Conservation (phyloP, 2,797 vertebrate genomes). For the Crossoptilon crossoptilon region DNA sequence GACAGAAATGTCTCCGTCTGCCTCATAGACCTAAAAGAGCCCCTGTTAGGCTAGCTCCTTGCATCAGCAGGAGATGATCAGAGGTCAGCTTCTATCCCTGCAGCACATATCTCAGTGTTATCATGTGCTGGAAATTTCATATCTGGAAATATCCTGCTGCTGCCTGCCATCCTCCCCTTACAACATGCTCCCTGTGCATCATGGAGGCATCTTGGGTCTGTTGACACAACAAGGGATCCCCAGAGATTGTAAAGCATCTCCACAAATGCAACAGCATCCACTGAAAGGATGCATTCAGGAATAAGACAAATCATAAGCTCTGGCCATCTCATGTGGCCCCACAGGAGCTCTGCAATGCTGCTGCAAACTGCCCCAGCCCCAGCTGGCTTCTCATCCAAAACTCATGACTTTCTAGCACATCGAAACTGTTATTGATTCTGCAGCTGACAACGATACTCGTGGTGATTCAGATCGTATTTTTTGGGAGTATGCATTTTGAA, state of each 20-base stretch:
- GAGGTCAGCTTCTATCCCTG: background rate
- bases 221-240: background rate
- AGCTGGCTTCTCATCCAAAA: background rate
- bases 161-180: background rate
- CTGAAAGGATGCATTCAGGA: background rate
- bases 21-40: background rate
- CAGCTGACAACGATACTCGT: background rate
- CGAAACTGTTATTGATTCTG: background rate
- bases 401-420: background rate
- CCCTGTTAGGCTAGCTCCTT: background rate
- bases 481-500: background rate
- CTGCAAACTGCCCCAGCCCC: background rate
- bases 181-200: background rate
- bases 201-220: background rate
- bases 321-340: accelerated
- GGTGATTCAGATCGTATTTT: background rate
- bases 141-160: background rate
- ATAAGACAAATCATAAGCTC: background rate
- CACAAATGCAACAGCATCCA: background rate
- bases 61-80: background rate
- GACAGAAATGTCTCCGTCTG: background rate
- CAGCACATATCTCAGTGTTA: background rate
- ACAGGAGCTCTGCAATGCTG: background rate
- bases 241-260: background rate
- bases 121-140: background rate